phyloP scores from a whole-genome alignment of 2,888 invertebrate genomes.

The Macroteleia sp. region DNA sequence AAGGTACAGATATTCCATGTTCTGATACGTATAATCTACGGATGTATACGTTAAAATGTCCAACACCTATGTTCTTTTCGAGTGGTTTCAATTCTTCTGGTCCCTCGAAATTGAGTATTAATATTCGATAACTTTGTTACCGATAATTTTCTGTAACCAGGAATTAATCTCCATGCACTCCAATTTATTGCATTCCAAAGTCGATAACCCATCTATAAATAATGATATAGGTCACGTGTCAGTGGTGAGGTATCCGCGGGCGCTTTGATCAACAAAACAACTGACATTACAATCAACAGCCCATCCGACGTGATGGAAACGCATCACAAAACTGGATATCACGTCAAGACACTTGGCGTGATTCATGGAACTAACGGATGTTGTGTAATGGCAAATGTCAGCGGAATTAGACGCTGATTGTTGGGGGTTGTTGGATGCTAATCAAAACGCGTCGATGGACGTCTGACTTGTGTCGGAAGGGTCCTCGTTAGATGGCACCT shows the following conservation, averaged over 20 bases:
- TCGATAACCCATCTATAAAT: conserved; percentile 16
- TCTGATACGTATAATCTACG: too few species aligned
- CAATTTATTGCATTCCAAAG: neutral
- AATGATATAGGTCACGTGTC: conserved; percentile 25
- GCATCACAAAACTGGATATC: conserved; percentile 39
- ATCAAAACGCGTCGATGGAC: conserved; percentile 36
- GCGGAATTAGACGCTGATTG: conserved; percentile 25
- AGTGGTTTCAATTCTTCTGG: too few species aligned
- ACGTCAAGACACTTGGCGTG: conserved; percentile 40
- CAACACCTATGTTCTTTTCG: too few species aligned
- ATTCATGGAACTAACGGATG: conserved; percentile 35
- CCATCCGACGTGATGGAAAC: conserved; percentile 19
- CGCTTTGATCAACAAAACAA: conserved; percentile 39
- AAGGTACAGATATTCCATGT: too few species aligned
- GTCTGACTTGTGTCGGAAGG: conserved; percentile 17
- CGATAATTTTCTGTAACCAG: too few species aligned
- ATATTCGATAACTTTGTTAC: too few species aligned
- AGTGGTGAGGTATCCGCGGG: neutral
- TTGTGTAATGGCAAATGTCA: conserved; percentile 49
- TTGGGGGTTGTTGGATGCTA: conserved; percentile 15
- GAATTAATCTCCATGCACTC: neutral
- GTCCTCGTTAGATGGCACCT: conserved; percentile 27
- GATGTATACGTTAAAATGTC: too few species aligned
- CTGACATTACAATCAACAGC: conserved; percentile 39
- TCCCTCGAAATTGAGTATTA: too few species aligned